Evolutionary conservation across 2,888 invertebrate species (phyloP), one percentile per base, ranked within the genome.

Genomic region (Ethmia dodecea): DNA sequence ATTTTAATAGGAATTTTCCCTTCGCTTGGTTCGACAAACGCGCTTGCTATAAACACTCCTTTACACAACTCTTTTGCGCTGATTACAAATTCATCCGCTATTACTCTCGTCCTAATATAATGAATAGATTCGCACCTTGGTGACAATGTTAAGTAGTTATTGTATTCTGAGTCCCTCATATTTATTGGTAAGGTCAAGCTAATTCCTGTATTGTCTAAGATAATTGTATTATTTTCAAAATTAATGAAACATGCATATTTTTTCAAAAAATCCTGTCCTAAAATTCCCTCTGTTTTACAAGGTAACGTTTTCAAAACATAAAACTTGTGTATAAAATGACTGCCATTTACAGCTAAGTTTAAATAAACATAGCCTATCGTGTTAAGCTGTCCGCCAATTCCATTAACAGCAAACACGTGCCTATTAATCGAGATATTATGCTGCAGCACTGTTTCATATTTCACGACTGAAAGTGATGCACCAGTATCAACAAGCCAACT

Each of bases 351-450:
- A 28, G 11, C 4, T 5, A 36, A 15, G 1, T 5, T 13, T 11
- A 35, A 13, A 18, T 24, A 28, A 24, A 28, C 15, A 25, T 28
- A 38, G 31, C 38, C 43, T 5, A 33, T 35, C 12, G 40, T 30
- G 9, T 37, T 33, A n/a, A 40, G 37, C 37, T 37, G 35, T 34
- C 39, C 43, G 3, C 42, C 37, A 6, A 42, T 30, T 13, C 39
- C 39, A 10, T 30, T 34, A 11, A 42, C 32, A 10, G 12, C 13
- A 5, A 35, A 13, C 13, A 18, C 20, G 2, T 35, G 28, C 15
- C 13, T 34, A 24, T 18, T 13, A 13, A 38, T 30, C 4, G 35
- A 38, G 9, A 35, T 30, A 8, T 31, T 11, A 6, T 14, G 20
- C 10, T 30, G 27, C 2, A 22, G 8, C 13, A 31, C 22, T 26